Evolutionary conservation across 2,888 invertebrate species (phyloP), one percentile per base, ranked within the genome.

Genomic region (Oxyscelio sp.): DNA sequence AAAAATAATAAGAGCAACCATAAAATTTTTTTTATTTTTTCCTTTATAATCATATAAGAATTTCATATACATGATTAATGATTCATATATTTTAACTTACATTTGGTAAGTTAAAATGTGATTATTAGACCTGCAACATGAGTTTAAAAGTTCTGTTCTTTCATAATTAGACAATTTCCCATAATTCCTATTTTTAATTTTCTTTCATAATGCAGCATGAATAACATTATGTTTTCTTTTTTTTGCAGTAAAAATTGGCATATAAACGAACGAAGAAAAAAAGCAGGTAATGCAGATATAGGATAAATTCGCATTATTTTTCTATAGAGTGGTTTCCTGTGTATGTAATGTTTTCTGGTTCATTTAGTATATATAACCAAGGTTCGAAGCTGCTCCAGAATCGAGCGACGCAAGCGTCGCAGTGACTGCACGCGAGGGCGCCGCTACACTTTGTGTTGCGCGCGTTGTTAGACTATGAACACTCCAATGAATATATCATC

Each of bases 381-480:
- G 48, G 50, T 54, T 54, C 31, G 38, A 66, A 66, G 66, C 77
- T 59, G 66, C 15, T 77, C 77, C 66, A 56, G 59, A 66, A 77
- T 77, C 77, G 77, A 77, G 77, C 77, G 77, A 77, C 77, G 77
- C 77, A 66, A 66, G 77, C 77, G 77, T 77, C 77, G 66, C 66
- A 66, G 66, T 66, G 66, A 66, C 58, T 58, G 75, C 75, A 66
- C 75, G 75, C 75, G 65, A 66, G 50, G 58, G 66, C 45, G 66
- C 66, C 52, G 68, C 56, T 73, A 54, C 73, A 73, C 61, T 73
- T 19, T 56, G 63, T 45, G 77, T 58, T 77, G 77, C 77, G 77
- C 77, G 77, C 77, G 77, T 68, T 77, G 48, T 66, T 52, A 40
- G 27, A 78, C 68, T 40, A 45, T 40, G 68, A 24, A 68, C 45